These are phyloP conservation scores for Stegodyphus mimosarum DNA, from an alignment of 1,140 invertebrate genomes.

Conservation along the genomic window DNA sequence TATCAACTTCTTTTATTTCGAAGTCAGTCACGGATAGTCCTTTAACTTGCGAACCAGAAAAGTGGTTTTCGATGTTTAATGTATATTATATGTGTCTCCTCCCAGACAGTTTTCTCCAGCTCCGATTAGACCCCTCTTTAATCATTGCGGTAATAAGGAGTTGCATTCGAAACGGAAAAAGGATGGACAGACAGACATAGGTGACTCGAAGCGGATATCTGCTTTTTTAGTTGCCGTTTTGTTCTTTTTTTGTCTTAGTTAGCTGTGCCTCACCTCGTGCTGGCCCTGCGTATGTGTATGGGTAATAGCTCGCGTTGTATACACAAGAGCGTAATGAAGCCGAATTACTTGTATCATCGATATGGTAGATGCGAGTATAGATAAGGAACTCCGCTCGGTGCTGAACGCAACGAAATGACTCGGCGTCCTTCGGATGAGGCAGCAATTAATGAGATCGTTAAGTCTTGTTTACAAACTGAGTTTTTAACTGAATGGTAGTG, in stretches of 20 bases:
- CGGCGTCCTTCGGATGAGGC: too few relatives aligned
- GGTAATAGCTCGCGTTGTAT: background rate
- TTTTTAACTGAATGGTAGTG: too few relatives aligned
- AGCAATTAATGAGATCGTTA: too few relatives aligned
- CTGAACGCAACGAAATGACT: too few relatives aligned
- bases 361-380: background rate
- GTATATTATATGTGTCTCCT: background rate
- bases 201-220: background rate
- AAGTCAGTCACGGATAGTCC: background rate
- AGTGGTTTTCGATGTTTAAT: slow-evolving; percentile 1
- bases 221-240: background rate
- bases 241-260: background rate
- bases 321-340: background rate
- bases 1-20: background rate
- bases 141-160: slow-evolving; percentile 2
- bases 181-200: background rate
- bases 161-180: background rate
- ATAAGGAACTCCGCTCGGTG: background rate
- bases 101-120: background rate
- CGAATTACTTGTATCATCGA: background rate
- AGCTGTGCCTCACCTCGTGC: background rate
- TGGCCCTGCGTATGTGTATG: background rate
- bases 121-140: background rate
- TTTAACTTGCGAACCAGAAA: background rate
- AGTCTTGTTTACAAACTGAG: too few relatives aligned